phyloP scores from a whole-genome alignment of 2,888 invertebrate species.

The Osmoderma eremita region DNA sequence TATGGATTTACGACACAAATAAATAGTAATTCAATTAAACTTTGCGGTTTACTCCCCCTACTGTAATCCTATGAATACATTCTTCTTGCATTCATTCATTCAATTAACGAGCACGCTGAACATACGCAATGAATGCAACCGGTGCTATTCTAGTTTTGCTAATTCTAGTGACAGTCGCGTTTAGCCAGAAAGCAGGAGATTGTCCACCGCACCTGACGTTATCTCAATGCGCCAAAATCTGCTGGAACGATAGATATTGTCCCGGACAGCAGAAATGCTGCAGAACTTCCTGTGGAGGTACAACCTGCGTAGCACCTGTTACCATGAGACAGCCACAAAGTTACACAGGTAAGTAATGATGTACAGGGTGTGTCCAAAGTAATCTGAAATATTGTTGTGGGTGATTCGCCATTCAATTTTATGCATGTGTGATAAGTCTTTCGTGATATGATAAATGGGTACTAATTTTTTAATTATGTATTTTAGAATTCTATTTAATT shows the following conservation, averaged over 20 bases:
- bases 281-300: conserved; percentile 61
- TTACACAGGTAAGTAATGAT: conserved; percentile 45
- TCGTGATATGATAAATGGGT: too few relatives aligned
- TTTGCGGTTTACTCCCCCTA: conserved; percentile 19
- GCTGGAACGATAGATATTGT: conserved; percentile 58
- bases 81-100: too few relatives aligned
- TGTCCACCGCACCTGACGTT: conserved; percentile 60
- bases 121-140: background rate
- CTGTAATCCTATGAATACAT: background rate
- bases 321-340: conserved; percentile 52
- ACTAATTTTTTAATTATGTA: too few relatives aligned
- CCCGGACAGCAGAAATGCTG: conserved; percentile 60
- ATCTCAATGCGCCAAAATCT: conserved; percentile 56
- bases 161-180: background rate
- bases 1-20: background rate
- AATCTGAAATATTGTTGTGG: too few relatives aligned
- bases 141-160: background rate
- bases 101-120: background rate
- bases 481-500: too few relatives aligned
- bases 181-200: conserved; percentile 56
- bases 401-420: too few relatives aligned
- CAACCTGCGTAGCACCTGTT: conserved; percentile 59
- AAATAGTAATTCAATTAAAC: conserved; percentile 7
- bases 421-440: too few relatives aligned
- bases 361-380: background rate